Conservation (phyloP, 2,113 vertebrate genomes). For the Panthera leo region DNA sequence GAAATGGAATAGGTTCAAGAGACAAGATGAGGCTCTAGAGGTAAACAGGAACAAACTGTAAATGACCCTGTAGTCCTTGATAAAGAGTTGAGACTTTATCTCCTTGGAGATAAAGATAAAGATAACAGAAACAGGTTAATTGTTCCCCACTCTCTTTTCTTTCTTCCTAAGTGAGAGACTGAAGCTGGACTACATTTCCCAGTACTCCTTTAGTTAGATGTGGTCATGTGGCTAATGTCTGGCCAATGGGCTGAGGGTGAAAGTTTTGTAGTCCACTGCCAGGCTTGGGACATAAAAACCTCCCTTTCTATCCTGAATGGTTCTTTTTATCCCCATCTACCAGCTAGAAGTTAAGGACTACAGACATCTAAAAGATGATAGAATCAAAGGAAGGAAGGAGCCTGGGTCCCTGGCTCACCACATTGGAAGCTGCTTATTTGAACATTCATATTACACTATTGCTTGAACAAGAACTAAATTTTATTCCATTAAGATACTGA, state of each 20-base stretch:
- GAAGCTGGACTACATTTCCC: background rate
- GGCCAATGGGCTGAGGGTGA: background rate
- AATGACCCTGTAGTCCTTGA: background rate
- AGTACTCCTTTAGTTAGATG: background rate
- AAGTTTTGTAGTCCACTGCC: background rate
- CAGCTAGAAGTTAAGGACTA: background rate
- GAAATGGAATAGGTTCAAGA: slow-evolving; percentile 50
- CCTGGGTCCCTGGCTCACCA: background rate
- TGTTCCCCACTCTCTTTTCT: background rate
- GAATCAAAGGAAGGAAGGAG: background rate
- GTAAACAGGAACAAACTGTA: slow-evolving; percentile 15
- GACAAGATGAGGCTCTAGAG: background rate
- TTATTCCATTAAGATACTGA: background rate
- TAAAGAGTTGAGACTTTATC: slow-evolving; percentile 4
- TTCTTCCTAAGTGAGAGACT: background rate
- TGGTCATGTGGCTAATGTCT: slow-evolving; percentile 25
- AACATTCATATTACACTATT: background rate
- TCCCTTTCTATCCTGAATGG: background rate
- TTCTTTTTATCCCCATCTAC: background rate
- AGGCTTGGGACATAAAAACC: background rate
- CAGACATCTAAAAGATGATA: background rate
- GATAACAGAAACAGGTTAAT: background rate
- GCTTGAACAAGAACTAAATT: slow-evolving; percentile 14
- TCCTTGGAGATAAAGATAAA: background rate
- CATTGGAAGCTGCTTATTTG: background rate